Evolutionary conservation across 2,888 invertebrate species (phyloP), one percentile per base, ranked within the genome.

Genomic region (Hyposoter dolosus): DNA sequence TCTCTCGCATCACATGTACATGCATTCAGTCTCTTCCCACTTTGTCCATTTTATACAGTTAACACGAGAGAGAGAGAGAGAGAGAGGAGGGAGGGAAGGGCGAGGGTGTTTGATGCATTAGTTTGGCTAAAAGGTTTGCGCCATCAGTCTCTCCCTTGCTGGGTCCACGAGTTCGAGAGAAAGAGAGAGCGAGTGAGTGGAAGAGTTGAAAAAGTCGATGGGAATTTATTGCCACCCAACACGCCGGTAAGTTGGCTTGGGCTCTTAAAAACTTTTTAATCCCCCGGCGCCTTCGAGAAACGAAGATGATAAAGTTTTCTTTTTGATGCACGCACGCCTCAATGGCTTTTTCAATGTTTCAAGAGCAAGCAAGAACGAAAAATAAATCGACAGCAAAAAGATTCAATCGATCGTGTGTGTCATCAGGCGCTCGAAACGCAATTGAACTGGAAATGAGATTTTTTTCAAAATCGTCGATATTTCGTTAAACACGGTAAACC

Each of bases 41-140:
- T 72, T 68, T 40, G 10, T 72, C 53, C 56, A 78, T 79, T 77
- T 81, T 9, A 50, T 35, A 10, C 10, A 43, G 74, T 79, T 78
- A 65, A 56, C 66, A 50, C 78, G 32, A 77, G 40, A 43, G 76
- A 76, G 82, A 23, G 10, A 3, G 3, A 10, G 10, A 2, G 9
- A n/a, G n/a, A n/a, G n/a, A n/a, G n/a, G n/a, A n/a, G 9, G 23
- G 53, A 9, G 12, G 12, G 56, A 12, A 56, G 23, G 56, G 56
- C 23, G 56, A 56, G 23, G 23, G 53, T 17, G 32, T 80, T 82
- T 77, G 83, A 66, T 84, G 92, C 91, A 91, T 92, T 92, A 93
- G 91, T 93, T 93, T 91, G 91, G 89, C 92, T 93, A 93, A 93
- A 93, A 93, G 93, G 92, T 92, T 93, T 93, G 90, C 86, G 89